A percentile compares a stretch with the other conserved stretches of the same genome.
These are phyloP conservation scores for Mamestra configurata DNA, from an alignment of 1,140 invertebrate genomes.

Conservation along the genomic window DNA sequence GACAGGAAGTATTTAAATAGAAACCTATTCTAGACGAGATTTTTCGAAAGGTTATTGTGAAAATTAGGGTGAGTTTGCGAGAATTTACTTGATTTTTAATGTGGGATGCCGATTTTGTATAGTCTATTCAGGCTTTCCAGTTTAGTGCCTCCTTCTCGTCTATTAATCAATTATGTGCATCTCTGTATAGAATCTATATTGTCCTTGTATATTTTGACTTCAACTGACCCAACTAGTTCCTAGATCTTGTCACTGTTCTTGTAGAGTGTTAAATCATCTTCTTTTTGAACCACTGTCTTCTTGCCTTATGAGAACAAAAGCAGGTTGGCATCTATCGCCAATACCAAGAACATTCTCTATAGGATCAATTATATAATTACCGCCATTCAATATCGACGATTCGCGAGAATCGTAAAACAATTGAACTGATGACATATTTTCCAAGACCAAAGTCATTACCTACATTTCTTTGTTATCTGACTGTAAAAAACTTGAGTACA, in stretches of 20 bases:
- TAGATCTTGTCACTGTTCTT: background rate
- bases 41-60: slow-evolving; percentile 6
- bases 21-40: background rate
- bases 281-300: background rate
- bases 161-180: too few species aligned
- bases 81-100: background rate
- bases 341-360: slow-evolving; percentile 7
- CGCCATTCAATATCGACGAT: slow-evolving; percentile 5
- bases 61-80: background rate
- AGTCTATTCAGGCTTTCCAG: too few species aligned
- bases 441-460: slow-evolving; percentile 14
- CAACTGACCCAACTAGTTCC: background rate
- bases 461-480: slow-evolving; percentile 12
- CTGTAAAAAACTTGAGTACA: background rate
- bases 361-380: slow-evolving; percentile 12
- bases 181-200: too few species aligned
- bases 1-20: slow-evolving; percentile 19
- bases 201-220: too few species aligned
- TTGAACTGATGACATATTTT: slow-evolving; percentile 37
- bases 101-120: too few species aligned
- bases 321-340: background rate
- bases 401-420: slow-evolving; percentile 30
- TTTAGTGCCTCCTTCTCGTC: too few species aligned
- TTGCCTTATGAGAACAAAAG: background rate
- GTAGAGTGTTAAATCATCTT: background rate